Conservation (phyloP, 92 coral and sea anemone genomes). For the Pocillopora grandis region DNA sequence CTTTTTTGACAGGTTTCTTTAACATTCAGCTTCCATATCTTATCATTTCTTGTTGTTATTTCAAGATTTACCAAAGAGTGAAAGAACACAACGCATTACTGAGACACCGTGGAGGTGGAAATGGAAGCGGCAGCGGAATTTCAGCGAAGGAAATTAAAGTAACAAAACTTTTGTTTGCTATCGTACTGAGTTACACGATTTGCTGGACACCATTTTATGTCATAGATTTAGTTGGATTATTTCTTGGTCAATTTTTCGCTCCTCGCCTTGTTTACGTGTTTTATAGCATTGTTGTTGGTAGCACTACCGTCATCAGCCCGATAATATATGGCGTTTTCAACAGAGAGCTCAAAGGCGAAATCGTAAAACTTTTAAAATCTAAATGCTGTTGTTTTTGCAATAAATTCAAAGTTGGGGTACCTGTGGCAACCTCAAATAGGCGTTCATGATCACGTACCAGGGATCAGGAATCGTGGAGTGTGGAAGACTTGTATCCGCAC, state of each 20-base stretch:
- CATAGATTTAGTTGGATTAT: constrained; percentile 2
- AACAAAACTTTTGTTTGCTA: constrained; percentile 13
- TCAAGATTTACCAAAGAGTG: constrained; percentile 10
- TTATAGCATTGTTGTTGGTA: background rate
- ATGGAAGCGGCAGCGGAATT: background rate
- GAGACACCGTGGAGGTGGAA: background rate
- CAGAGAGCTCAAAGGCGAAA: constrained; percentile 10
- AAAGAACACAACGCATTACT: background rate
- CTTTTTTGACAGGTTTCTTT: background rate
- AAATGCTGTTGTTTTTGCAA: too few relatives aligned
- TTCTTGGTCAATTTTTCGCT: background rate
- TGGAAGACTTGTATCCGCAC: too few relatives aligned
- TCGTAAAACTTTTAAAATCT: background rate
- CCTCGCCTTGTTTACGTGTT: constrained; percentile 31
- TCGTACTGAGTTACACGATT: background rate
- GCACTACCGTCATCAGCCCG: constrained; percentile 17
- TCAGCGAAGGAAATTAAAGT: constrained; percentile 13
- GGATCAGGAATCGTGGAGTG: too few relatives aligned
- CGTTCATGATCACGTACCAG: too few relatives aligned
- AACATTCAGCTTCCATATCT: background rate
- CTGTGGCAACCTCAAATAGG: too few relatives aligned
- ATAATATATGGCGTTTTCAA: constrained; percentile 25
- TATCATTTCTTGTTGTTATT: constrained; percentile 9
- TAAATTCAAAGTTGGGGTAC: too few relatives aligned
- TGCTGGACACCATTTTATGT: constrained; percentile 18